These are phyloP conservation scores for Polyergus mexicanus DNA, from an alignment of 1,140 invertebrate genomes.

Conservation along the genomic window DNA sequence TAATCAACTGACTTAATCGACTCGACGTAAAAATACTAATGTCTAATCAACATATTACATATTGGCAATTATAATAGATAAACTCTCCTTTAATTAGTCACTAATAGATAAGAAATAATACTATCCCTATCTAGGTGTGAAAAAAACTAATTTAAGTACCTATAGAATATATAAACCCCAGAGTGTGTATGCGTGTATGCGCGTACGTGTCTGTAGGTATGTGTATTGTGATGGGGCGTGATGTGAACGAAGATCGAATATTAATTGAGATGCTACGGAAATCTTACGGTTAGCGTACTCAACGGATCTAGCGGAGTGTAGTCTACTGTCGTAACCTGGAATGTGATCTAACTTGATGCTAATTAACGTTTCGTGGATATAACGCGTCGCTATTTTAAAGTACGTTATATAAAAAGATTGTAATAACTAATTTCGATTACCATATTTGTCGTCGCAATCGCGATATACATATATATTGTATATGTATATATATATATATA, in stretches of 20 bases:
- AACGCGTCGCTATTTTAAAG: slow-evolving; percentile 29
- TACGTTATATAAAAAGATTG: slow-evolving; percentile 20
- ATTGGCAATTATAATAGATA: slow-evolving; percentile 62
- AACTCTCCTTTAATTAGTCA: slow-evolving; percentile 53
- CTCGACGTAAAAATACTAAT: slow-evolving; percentile 67
- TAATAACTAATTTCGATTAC: slow-evolving; percentile 39
- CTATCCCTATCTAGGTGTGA: slow-evolving; percentile 73
- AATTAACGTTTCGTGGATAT: slow-evolving; percentile 65
- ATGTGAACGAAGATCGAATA: slow-evolving; percentile 44
- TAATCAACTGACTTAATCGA: slow-evolving; percentile 69
- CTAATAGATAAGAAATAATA: slow-evolving; percentile 70
- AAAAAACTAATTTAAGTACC: slow-evolving; percentile 71
- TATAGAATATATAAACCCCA: slow-evolving; percentile 47
- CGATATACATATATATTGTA: not conserved
- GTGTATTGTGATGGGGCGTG: slow-evolving; percentile 18
- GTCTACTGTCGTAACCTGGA: slow-evolving; percentile 72
- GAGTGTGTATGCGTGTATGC: slow-evolving; percentile 40
- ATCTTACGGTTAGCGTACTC: slow-evolving; percentile 74
- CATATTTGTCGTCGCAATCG: not conserved
- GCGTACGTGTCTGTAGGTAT: slow-evolving; percentile 15
- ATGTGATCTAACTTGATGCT: slow-evolving; percentile 69
- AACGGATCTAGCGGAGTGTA: slow-evolving; percentile 74
- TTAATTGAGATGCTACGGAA: slow-evolving; percentile 68
- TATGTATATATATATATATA: too few relatives aligned
- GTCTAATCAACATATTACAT: slow-evolving; percentile 78